Base-by-base conservation (phyloP, 2,888 invertebrate genomes). In the Andricus quercusramuli region DNA sequence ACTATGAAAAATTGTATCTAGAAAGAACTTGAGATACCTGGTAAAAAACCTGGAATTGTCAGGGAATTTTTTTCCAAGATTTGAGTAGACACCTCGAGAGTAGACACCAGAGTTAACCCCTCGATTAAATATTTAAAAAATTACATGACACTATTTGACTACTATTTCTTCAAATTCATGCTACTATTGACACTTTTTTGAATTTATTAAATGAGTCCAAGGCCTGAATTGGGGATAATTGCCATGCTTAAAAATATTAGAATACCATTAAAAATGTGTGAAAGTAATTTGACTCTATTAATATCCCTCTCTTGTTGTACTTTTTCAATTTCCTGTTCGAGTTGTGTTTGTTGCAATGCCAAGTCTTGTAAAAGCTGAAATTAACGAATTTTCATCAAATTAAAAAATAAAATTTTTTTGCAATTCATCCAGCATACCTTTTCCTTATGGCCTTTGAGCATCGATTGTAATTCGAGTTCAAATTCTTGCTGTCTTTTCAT, bases 271-370 rank as follows among this genome's bases (percentile, higher is more conserved):
- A 89, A 89, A 85, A 92, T 91, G 44, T 88, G 89, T 17, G 90
- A 88, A 66, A 92, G 88, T 67, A 92, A 84, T 80, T 89, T 87
- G 32, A 86, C 80, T 83, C 91, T 88, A 80, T 92, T 91, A 8
- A 85, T 89, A 90, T 96, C 96, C 91, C 94, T 95, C 85, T 94
- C 94, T 89, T 94, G 94, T 87, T 96, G 96, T 80, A 96, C 94
- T 93, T 95, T 95, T 81, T 94, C 94, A 84, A 97, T 94, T 92
- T 96, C 95, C 83, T 93, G 93, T 89, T 96, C 96, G 65, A 96
- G 92, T 88, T 95, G 94, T 80, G 93, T 94, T 92, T 96, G 96
- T 88, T 96, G 94, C 88, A 94, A 90, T 79, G 95, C 93, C 85
- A 96, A 93, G 89, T 94, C 93, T 84, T 93, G 93, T 84, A 94